These are phyloP conservation scores for Chrysina gloriosa DNA, from an alignment of 2,888 invertebrate species.

Conservation along the genomic window DNA sequence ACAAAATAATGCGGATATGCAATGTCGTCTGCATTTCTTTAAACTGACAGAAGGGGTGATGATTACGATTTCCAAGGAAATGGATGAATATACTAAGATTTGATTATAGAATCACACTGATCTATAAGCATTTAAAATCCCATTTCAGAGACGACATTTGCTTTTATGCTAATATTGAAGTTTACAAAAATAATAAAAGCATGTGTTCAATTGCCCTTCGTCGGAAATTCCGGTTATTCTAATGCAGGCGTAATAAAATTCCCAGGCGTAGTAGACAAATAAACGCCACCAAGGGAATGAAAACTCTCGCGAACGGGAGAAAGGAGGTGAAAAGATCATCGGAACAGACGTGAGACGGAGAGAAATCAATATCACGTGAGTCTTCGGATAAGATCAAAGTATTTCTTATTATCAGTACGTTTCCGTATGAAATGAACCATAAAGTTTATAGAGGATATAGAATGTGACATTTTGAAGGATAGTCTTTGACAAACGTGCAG, in stretches of 20 bases:
- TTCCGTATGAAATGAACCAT: constrained; percentile 42
- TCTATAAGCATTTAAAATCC: background rate
- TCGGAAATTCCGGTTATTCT: constrained; percentile 28
- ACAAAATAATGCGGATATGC: no score
- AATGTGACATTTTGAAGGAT: constrained; percentile 42
- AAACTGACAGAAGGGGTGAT: no score
- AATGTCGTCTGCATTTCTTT: no score
- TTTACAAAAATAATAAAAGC: constrained; percentile 9
- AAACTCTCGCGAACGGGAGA: background rate
- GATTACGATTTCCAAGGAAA: no score
- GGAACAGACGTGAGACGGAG: constrained; percentile 7
- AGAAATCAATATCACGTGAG: constrained; percentile 35
- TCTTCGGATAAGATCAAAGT: constrained; percentile 38
- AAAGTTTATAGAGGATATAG: constrained; percentile 41
- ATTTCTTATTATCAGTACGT: constrained; percentile 40
- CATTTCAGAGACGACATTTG: background rate
- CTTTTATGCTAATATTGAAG: constrained; percentile 10
- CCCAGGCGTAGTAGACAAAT: constrained; percentile 27
- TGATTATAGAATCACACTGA: background rate
- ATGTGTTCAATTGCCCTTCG: background rate
- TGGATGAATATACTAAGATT: no score
- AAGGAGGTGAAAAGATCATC: background rate
- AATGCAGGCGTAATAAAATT: constrained; percentile 31
- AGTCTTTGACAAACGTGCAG: constrained; percentile 45
- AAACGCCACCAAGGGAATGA: constrained; percentile 21